Base-by-base conservation (phyloP, 2,797 vertebrate genomes). In the Gallirallus australis region DNA sequence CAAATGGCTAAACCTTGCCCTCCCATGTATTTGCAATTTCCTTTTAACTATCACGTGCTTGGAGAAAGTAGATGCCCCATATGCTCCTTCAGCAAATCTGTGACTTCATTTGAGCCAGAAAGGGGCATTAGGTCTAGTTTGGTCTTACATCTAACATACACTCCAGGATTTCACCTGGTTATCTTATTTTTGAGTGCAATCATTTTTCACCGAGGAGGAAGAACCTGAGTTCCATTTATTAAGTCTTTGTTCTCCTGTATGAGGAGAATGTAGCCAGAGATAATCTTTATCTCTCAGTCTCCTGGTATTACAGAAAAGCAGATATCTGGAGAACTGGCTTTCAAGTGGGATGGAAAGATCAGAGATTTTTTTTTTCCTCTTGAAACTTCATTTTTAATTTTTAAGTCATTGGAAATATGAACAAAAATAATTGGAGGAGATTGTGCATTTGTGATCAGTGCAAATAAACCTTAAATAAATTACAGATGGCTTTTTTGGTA, bases 191-290 rank as follows among this genome's bases (percentile, higher is more conserved):
- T 70, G n/a, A 66, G 45, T 39, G 40, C 73, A 82, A 4, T 83
- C 11, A 4, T 72, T 95, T 86, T 70, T 73, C 19, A 12, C 12
- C 61, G 78, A 82, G 66, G 57, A 73, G 37, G 28, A 82, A 57
- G 66, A 91, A 33, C 66, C 27, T 6, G 59, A 95, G 71, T 68
- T 91, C 70, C 48, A 35, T 91, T 93, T 94, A 77, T 94, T 84
- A 94, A 90, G 45, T 73, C 84, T 93, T 96, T 94, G 86, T 94
- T 95, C 81, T 94, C 65, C 7, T 78, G 71, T 39, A 82, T 71
- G 56, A 95, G 81, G 70, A 93, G 70, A 93, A 88, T 33, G 56
- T 35, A 86, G 86, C 76, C 77, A 86, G 64, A 90, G 93, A 93
- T 84, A 93, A 94, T 82, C 47, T 81, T 93, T 88, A 66, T 90